Evolutionary conservation across 2,797 vertebrate genomes (phyloP), one percentile per base, ranked within the genome.

Genomic region (Benthosema pterotum): DNA sequence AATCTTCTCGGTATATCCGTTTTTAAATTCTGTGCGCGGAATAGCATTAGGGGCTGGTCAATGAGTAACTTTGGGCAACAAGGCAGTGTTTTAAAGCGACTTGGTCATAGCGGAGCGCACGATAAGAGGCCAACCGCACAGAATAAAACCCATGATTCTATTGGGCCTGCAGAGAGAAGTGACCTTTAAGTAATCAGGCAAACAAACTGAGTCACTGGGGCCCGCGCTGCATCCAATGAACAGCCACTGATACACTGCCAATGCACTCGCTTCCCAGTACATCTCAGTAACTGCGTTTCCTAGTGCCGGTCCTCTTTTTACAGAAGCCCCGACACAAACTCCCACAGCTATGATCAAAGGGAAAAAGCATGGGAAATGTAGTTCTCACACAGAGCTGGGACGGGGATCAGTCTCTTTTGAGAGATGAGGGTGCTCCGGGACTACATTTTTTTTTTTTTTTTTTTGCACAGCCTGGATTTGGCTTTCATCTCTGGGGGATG

Each of bases 401-500:
- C 87, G 81, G 81, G 88, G 81, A 78, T 69, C 71, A 80, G 71
- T 68, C 77, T 83, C 75, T 89, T 88, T 83, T 74, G 80, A 67
- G 63, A 63, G n/a, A 15, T 5, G 65, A 16, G 87, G 74, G 79
- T 70, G 77, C 77, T 74, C 77, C 63, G 74, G 81, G 83, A 88
- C 83, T 84, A 80, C 79, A 80, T 79, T 87, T 79, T 32, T 3
- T 38, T 38, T 83, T 84, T 79, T 78, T 79, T 79, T 87, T 79
- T 32, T 3, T 38, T 38, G 77, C 82, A 78, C 80, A 78, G 77
- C 71, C 63, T 81, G 82, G 77, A 80, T 89, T 75, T 74, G 62
- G 57, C 92, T 92, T 92, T 92, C 83, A 92, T 92, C 90, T 91
- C 77, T 8, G 13, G 83, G 58, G 78, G 84, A 88, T 85, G 83